Conservation (phyloP, 2,888 invertebrate species). For the Hirtodrosophila alboralis region DNA sequence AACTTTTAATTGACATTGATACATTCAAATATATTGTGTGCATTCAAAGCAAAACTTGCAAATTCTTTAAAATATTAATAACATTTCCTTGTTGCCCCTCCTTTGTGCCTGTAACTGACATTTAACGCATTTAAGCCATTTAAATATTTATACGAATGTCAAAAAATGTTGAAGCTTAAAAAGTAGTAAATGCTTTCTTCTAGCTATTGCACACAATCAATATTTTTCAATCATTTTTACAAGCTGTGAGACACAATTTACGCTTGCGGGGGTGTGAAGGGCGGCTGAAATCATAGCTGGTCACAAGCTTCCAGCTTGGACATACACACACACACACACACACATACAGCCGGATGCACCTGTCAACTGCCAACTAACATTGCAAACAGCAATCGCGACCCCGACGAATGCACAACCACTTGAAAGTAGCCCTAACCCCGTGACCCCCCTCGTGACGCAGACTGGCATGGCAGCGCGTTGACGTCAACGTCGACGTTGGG, state of each 20-base stretch:
- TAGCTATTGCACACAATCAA: constrained; percentile 36
- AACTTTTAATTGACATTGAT: too few relatives aligned
- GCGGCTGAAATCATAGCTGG: constrained; percentile 2
- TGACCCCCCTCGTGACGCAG: too few relatives aligned
- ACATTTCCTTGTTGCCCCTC: too few relatives aligned
- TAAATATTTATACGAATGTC: constrained; percentile 9
- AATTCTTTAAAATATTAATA: too few relatives aligned
- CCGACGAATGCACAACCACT: constrained; percentile 30
- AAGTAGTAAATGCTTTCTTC: constrained; percentile 42
- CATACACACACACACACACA: constrained; percentile 9
- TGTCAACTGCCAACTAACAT: constrained; percentile 47
- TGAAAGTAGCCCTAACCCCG: constrained; percentile 41
- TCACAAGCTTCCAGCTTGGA: constrained; percentile 7
- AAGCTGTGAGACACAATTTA: constrained; percentile 51
- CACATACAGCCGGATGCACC: constrained; percentile 53
- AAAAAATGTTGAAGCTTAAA: constrained; percentile 26
- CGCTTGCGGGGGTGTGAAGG: constrained; percentile 20
- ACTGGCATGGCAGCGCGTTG: constrained; percentile 40
- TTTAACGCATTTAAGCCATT: too few relatives aligned
- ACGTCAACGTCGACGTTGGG: constrained; percentile 40
- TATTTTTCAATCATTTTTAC: constrained; percentile 69
- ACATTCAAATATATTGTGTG: too few relatives aligned
- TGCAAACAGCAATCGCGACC: constrained; percentile 36
- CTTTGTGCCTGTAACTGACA: not conserved
- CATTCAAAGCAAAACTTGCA: too few relatives aligned